Evolutionary conservation across 1,140 invertebrate genomes (phyloP), one percentile per base, ranked within the genome.

Genomic region (Caerostris darwini): DNA sequence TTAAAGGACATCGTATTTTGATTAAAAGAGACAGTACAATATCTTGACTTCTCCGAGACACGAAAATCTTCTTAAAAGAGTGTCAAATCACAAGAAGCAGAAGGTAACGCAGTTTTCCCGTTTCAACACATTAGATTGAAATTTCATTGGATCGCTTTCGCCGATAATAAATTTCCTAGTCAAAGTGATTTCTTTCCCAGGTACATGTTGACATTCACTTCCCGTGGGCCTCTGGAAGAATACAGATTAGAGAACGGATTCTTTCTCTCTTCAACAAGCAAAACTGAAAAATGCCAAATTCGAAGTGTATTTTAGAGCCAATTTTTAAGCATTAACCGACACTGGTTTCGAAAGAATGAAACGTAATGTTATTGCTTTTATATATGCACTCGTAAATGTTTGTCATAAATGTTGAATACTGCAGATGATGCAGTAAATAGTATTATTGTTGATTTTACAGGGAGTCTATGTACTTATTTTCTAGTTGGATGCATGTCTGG

Each of bases 131-230:
- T 77, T 77, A 77, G 71, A 77, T 77, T 77, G 71, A 77, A 77
- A 77, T 77, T 77, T 34, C 71, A 12, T 77, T 53, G 10, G 8
- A 3, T 53, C 50, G 8, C 50, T 50, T 77, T 12, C 8, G 12
- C 34, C 34, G 71, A 10, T 53, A 77, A 77, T 77, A 77, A 77
- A 77, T 77, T 77, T 77, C 71, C 3, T 34, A 77, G 71, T 53
- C 17, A 19, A 77, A 77, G 71, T 77, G 71, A 77, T 77, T 77
- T 77, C 71, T 53, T 77, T 77, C 53, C 34, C 71, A 1, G 34
- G 71, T 53, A 77, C 34, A 77, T 77, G 71, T 77, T 77, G 71
- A 77, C 71, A 77, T 77, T 77, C 50, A 77, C 34, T 77, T 7
- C 71, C 71, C 53, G 12, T 34, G 34, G 34, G 71, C 71, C 71